These are phyloP conservation scores for Danaus melanippus DNA, from an alignment of 1,140 invertebrate species.

Conservation along the genomic window DNA sequence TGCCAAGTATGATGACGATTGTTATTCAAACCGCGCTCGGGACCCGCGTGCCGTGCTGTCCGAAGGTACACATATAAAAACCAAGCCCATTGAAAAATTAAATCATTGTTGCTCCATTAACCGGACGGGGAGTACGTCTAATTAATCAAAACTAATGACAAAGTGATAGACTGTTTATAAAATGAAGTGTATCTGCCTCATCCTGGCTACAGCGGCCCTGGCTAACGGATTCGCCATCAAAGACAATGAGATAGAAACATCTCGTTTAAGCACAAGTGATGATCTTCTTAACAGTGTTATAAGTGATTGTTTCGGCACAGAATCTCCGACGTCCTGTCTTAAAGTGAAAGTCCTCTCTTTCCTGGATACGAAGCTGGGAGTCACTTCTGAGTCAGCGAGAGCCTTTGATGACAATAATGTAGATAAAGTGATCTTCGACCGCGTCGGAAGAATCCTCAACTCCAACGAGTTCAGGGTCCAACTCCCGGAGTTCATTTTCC, in stretches of 20 bases:
- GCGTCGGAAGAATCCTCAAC: constrained; percentile 78
- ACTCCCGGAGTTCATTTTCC: constrained; percentile 82
- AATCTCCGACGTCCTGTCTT: constrained; percentile 78
- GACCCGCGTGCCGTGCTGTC: constrained; percentile 54
- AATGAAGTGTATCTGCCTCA: constrained; percentile 63
- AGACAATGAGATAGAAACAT: constrained; percentile 71
- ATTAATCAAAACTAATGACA: constrained; percentile 67
- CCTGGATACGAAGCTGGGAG: constrained; percentile 79
- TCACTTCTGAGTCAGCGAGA: constrained; percentile 74
- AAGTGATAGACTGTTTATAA: constrained; percentile 44
- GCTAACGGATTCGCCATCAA: constrained; percentile 69
- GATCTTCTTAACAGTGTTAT: constrained; percentile 80
- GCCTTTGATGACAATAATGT: constrained; percentile 75
- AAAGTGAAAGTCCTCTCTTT: constrained; percentile 82
- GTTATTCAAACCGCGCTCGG: constrained; percentile 44
- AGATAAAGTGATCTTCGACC: constrained; percentile 81
- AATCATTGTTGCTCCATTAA: constrained; percentile 71
- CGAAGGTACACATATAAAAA: constrained; percentile 72
- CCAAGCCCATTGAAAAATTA: constrained; percentile 73
- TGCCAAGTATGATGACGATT: constrained; percentile 61
- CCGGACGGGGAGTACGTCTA: constrained; percentile 56
- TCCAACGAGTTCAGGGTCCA: constrained; percentile 80
- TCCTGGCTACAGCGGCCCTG: constrained; percentile 60
- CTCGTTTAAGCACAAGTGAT: constrained; percentile 74
- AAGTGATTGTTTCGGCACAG: constrained; percentile 78